A percentile compares a stretch with the other conserved stretches of the same genome.
Conservation (phyloP, 2,888 invertebrate species). For the Adelphocoris suturalis region DNA sequence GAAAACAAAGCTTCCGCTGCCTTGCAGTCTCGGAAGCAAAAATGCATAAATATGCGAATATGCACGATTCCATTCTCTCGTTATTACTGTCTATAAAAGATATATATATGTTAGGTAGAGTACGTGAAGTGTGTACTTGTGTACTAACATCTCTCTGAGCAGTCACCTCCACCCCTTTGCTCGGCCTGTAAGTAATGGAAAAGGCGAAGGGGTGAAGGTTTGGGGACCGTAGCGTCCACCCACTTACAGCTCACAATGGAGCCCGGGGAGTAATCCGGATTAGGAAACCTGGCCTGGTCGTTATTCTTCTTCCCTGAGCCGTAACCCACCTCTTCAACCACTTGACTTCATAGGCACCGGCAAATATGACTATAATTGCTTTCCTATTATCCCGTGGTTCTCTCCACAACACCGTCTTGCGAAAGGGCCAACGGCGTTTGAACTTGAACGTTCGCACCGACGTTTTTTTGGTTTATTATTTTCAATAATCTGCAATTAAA, state of each 20-base stretch:
- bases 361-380: constrained; percentile 50
- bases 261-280: constrained; percentile 42
- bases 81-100: too few species aligned
- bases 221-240: constrained; percentile 9
- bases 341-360: constrained; percentile 51
- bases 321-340: constrained; percentile 34
- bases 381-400: constrained; percentile 35
- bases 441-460: not conserved
- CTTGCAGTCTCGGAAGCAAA: too few species aligned
- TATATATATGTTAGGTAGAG: too few species aligned
- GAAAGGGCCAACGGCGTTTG: not conserved
- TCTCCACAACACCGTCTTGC: not conserved
- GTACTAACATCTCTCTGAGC: too few species aligned
- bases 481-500: too few species aligned
- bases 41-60: too few species aligned
- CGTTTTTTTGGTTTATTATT: too few species aligned
- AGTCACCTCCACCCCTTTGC: too few species aligned
- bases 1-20: too few species aligned
- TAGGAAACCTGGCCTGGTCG: constrained; percentile 17
- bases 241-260: constrained; percentile 41
- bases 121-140: too few species aligned
- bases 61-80: too few species aligned
- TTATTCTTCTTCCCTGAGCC: constrained; percentile 41
- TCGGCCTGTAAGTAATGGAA: too few species aligned
- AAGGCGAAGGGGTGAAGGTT: not conserved